Percentiles rank a stretch among this genome's conserved stretches.
Evolutionary conservation across 2,797 vertebrate species (phyloP).

Genomic region (Artibeus jamaicensis): DNA sequence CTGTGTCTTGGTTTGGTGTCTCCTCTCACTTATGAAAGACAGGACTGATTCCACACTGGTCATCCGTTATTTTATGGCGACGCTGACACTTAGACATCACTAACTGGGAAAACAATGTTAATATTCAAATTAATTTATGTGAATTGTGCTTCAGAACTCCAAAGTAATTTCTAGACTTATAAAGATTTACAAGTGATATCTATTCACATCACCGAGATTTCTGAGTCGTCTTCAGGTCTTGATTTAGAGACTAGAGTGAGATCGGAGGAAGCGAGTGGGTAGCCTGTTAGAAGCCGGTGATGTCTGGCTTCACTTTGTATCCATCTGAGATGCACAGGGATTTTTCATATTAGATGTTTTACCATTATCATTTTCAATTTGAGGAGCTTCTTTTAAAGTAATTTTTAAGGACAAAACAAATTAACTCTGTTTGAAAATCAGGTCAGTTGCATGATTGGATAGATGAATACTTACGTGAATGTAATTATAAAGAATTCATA

Average conservation of each 20-base stretch:
- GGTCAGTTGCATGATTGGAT: not conserved
- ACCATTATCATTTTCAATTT: not conserved
- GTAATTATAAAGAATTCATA: not conserved
- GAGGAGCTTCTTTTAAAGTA: not conserved
- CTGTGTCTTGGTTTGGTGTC: not conserved
- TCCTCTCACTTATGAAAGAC: not conserved
- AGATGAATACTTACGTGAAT: not conserved
- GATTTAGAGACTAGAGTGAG: not conserved
- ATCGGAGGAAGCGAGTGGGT: not conserved
- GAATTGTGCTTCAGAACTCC: not conserved
- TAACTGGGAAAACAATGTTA: not conserved
- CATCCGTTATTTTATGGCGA: not conserved
- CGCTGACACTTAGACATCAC: not conserved
- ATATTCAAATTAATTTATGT: not conserved
- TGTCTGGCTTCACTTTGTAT: not conserved
- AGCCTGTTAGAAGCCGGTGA: fast-evolving
- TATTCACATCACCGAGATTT: not conserved
- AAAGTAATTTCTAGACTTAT: not conserved
- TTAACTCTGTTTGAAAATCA: not conserved
- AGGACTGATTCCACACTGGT: not conserved
- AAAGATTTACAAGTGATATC: not conserved
- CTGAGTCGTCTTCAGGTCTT: not conserved
- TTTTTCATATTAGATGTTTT: not conserved
- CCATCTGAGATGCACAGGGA: fast-evolving
- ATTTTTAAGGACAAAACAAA: not conserved